Base-by-base conservation (phyloP, 2,797 vertebrate species). In the Sebastes trivittatus region DNA sequence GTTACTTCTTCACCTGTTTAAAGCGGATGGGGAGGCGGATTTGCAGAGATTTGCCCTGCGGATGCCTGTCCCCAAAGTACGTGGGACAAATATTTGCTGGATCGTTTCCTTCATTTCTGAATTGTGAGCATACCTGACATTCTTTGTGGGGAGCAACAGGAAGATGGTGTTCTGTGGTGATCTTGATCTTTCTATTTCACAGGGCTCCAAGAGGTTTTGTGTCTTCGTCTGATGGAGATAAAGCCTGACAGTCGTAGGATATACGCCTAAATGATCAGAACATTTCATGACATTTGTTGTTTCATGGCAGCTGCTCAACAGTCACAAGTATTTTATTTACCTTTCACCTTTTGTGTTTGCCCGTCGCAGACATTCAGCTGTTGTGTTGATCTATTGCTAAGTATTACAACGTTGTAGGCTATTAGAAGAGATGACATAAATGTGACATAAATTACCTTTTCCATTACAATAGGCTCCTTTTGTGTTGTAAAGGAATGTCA, bases 81-180 rank as follows among this genome's bases (percentile, higher is more conserved):
- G 64, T 27, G 83, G 67, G 66, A 72, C 80, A 88, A 83, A 87
- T 84, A 84, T 90, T 90, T 87, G 77, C 72, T 32, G 74, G 77
- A 88, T 62, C 32, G 32, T 81, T 90, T 89, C 82, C 80, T 66
- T 34, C 29, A 18, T 81, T 74, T 75, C 49, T 61, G 68, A 84
- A 78, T 75, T 3, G 73, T 38, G 78, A 69, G 74, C 84, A 90
- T 91, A 78, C 77, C 81, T 85, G 65, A 69, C 73, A 91, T 93
- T 93, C 86, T 86, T 85, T 80, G 84, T 52, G 65, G 81, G 42
- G 34, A 84, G 74, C 67, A 72, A 63, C 76, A 85, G 83, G 72
- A 85, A 77, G 73, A 72, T 23, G 5, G 36, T 79, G 73, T 84
- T 86, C 77, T 55, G 73, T 52, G 25, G 23, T 14, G 49, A 75